Evolutionary conservation across 2,113 vertebrate species (phyloP).

Genomic region (Solenodon paradoxus): DNA sequence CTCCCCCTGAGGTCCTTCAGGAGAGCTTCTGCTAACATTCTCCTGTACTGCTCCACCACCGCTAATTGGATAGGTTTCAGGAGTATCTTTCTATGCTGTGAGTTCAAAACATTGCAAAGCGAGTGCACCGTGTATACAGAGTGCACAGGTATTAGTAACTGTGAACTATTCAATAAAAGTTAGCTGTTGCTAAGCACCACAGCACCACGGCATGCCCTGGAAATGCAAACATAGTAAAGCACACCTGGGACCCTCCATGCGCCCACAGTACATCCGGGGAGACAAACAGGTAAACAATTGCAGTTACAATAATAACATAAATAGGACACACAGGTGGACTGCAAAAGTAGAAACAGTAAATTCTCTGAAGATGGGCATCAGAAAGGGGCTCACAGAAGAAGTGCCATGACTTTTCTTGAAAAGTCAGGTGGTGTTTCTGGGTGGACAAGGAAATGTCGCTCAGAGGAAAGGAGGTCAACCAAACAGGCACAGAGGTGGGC

Average conservation of each 20-base stretch:
- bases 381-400: neutral
- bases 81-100: too few species aligned
- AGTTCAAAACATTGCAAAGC: too few species aligned
- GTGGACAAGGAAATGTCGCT: neutral
- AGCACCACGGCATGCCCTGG: neutral
- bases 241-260: neutral
- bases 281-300: neutral
- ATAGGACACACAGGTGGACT: neutral
- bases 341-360: neutral
- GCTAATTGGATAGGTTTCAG: too few species aligned
- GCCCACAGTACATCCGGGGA: neutral
- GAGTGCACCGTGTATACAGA: neutral
- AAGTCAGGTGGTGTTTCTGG: neutral
- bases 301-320: neutral
- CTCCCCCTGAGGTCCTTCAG: neutral
- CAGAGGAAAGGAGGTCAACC: neutral
- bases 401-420: neutral
- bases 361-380: neutral
- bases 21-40: too few species aligned
- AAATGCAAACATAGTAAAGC: neutral
- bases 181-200: neutral
- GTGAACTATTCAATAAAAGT: neutral
- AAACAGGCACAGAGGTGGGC: neutral
- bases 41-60: too few species aligned
- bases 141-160: neutral